Conservation (phyloP, 2,113 vertebrate genomes). For the Collichthys lucidus region DNA sequence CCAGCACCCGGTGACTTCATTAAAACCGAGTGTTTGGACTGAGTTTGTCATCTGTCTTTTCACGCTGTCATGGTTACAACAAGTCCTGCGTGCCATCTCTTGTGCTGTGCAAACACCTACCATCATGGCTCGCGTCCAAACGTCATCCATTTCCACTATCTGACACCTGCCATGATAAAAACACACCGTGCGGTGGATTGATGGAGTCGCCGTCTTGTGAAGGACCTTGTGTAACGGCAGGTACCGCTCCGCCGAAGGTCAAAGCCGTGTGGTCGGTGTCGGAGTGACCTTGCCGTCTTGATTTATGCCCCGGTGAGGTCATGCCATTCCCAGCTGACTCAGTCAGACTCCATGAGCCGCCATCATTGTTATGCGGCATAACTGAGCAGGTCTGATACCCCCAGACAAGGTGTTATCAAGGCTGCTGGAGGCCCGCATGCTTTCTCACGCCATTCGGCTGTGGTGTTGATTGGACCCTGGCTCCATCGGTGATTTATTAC, state of each 20-base stretch:
- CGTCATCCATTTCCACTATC: conserved; percentile 59
- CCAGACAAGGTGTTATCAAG: conserved; percentile 65
- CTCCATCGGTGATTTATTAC: conserved; percentile 75
- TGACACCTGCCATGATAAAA: conserved; percentile 56
- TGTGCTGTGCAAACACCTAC: conserved; percentile 8
- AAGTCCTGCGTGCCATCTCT: conserved; percentile 34
- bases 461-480: conserved; percentile 71
- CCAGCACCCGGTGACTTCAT: conserved; percentile 73
- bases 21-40: conserved; percentile 57
- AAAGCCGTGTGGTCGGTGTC: conserved; percentile 36
- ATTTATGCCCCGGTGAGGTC: conserved; percentile 67
- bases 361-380: conserved; percentile 10
- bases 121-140: conserved; percentile 32
- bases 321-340: conserved; percentile 58
- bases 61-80: conserved; percentile 69
- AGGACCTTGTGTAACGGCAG: conserved; percentile 23
- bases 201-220: conserved; percentile 38
- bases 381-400: conserved; percentile 40
- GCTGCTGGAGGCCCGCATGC: conserved; percentile 49
- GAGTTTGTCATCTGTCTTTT: conserved; percentile 62
- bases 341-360: conserved; percentile 33
- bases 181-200: not conserved
- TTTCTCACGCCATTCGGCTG: conserved; percentile 76
- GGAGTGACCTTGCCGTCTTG: conserved; percentile 53
- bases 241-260: conserved; percentile 46